Conservation (phyloP, 2,113 vertebrate genomes). For the Mirza zaza region DNA sequence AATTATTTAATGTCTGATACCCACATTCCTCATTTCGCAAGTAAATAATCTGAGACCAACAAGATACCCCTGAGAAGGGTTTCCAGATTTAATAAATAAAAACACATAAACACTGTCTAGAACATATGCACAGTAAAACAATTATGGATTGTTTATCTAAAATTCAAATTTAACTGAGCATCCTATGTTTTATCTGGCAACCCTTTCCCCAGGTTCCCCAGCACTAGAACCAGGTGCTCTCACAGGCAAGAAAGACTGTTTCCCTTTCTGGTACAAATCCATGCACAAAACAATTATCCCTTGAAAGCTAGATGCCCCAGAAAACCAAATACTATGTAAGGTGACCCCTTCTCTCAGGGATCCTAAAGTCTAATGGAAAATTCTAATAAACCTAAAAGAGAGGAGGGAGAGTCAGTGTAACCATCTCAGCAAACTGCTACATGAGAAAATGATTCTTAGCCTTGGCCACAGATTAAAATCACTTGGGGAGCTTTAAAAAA, state of each 20-base stretch:
- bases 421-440: neutral
- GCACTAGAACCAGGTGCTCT: neutral
- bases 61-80: neutral
- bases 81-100: slow-evolving; percentile 21
- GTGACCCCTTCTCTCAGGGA: neutral
- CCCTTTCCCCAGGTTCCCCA: neutral
- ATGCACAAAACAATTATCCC: neutral
- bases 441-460: neutral
- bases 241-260: neutral
- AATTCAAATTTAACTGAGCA: neutral
- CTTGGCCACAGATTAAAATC: neutral
- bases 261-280: neutral
- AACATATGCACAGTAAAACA: neutral
- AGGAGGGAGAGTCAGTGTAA: neutral
- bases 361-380: neutral
- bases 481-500: neutral
- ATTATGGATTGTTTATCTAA: neutral
- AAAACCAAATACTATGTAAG: neutral
- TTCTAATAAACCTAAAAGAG: neutral
- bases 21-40: neutral
- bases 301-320: neutral
- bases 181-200: neutral
- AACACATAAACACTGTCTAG: neutral
- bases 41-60: neutral
- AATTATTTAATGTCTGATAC: neutral